phyloP scores from a whole-genome alignment of 2,113 vertebrate genomes.

The Microtus montanus region DNA sequence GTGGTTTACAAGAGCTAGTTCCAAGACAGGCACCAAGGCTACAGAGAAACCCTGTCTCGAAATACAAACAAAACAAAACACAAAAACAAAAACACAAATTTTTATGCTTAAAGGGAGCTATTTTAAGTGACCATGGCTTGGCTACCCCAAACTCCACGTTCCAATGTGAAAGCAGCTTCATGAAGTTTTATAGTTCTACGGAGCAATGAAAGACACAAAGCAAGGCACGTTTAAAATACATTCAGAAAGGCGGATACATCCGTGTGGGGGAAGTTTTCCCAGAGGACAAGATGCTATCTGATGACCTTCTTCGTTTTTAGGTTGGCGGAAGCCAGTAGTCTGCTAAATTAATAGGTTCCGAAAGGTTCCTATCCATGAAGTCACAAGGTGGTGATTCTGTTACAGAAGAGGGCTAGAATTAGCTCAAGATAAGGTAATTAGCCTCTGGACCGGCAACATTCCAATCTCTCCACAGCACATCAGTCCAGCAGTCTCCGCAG shows the following conservation, averaged over 20 bases:
- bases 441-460: not conserved
- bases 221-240: not conserved
- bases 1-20: no score
- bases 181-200: not conserved
- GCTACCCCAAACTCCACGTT: not conserved
- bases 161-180: not conserved
- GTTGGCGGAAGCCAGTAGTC: not conserved
- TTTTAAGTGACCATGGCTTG: not conserved
- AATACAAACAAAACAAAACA: no score
- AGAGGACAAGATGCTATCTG: not conserved
- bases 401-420: not conserved
- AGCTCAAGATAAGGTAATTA: not conserved
- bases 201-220: not conserved
- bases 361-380: not conserved
- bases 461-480: not conserved
- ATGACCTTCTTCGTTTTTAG: not conserved
- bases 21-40: no score
- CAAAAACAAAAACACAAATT: no score
- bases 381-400: not conserved
- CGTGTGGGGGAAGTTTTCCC: no score
- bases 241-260: not conserved
- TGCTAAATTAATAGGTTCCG: not conserved
- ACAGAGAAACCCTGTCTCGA: no score
- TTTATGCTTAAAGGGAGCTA: no score
- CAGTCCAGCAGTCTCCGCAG: not conserved